Evolutionary conservation across 1,140 invertebrate genomes (phyloP), one percentile per base, ranked within the genome.

Genomic region (Adoxophyes honmai): DNA sequence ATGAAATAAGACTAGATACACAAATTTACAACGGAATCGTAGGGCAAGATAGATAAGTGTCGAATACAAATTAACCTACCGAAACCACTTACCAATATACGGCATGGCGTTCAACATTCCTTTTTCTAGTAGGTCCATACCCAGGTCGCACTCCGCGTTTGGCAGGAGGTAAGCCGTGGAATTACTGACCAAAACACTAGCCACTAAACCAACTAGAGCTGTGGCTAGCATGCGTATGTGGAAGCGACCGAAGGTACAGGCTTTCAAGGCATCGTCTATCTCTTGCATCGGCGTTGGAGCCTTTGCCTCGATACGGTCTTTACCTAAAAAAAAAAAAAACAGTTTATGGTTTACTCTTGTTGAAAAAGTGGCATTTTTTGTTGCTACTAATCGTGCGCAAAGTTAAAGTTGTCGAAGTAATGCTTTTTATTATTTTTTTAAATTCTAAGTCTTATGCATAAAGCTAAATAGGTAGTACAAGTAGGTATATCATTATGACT

Each of bases 61-160:
- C n/a, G n/a, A n/a, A n/a, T n/a, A n/a, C n/a, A n/a, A n/a, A n/a
- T n/a, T n/a, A n/a, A n/a, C n/a, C n/a, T n/a, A n/a, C n/a, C n/a
- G n/a, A n/a, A n/a, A n/a, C n/a, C n/a, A 70, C 73, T 73, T 70
- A 93, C 94, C 94, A 48, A 90, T 78, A 81, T 92, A 95, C 4
- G 91, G 89, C 11, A 90, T 81, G 0, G 92, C 92, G 67, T 93
- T 94, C 0, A 95, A 70, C 0, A 93, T 66, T 0, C 94, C 94
- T 75, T 94, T 94, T 11, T 94, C 82, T 18, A 91, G 66, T 0
- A 93, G 65, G 7, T 90, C 87, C 61, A 94, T 83, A 39, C 91
- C 61, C 0, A 95, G 79, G 74, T 94, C 93, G 65, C 94, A 94
- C 65, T 94, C 92, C 0, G 93, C 93, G 1, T 90, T 88, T 0